Base-by-base conservation (phyloP, 2,888 invertebrate species). In the Amiota communis region DNA sequence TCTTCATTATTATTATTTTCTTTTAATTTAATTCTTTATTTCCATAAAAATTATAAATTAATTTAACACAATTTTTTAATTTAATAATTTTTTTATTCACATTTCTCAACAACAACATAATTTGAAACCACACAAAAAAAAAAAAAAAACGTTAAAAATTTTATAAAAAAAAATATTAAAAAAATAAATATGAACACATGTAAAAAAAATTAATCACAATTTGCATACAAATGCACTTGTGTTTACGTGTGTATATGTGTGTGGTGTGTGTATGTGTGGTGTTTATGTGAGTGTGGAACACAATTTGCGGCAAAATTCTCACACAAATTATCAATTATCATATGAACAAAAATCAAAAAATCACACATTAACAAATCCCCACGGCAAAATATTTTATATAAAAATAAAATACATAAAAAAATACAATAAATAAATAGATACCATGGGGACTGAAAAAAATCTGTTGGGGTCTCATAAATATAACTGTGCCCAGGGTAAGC, bases 401-500 rank as follows among this genome's bases (percentile, higher is more conserved):
- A 57, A 59, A 59, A 20, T 11, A 59, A 12, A 20, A 59, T 15
- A 59, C 10, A 71, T 51, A 68, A 76, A 74, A 70, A 65, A 53
- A 73, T 71, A 70, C 72, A 15, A 70, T 65, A 12, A 48, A 73
- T 74, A 81, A 88, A 36, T 36, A 90, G 90, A 89, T 90, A 87
- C 90, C 90, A 88, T 90, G 90, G 90, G 90, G 90, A 84, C 89
- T 90, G 84, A 90, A 90, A 89, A 90, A 90, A 89, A 90, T 90
- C 87, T 90, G 90, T 90, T 90, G 89, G 90, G 90, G 90, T 85
- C 88, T 90, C 80, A 90, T 90, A 85, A 89, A 90, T 88, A 90
- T 90, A 85, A 90, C 90, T 80, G 90, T 90, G 81, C 90, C 90
- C 83, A 87, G 90, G 90, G 90, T 90, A 90, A 90, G 90, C 88